Evolutionary conservation across 2,888 invertebrate species (phyloP), one percentile per base, ranked within the genome.

Genomic region (Lasioglossum marginatum): DNA sequence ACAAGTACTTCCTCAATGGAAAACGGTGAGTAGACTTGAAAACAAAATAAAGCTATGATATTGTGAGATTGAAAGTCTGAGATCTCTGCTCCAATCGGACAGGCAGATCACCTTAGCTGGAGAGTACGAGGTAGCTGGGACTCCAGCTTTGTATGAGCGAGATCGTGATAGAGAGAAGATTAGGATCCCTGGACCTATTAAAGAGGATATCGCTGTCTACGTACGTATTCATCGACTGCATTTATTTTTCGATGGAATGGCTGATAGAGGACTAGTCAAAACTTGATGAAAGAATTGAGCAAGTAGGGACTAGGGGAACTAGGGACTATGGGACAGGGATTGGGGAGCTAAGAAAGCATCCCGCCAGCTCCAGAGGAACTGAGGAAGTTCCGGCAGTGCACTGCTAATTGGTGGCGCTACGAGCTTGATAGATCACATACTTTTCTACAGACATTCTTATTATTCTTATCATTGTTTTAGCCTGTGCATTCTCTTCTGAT

Each of bases 141-240:
- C 95, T 12, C 95, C 95, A 81, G 96, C 95, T 63, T 88, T 96
- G 34, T 96, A 96, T 89, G 94, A 95, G 83, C 95, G 96, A 16
- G 96, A 96, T 91, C 95, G 95, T 48, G 95, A 96, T 68, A 95
- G 94, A 92, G 97, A 97, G 91, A 95, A 95, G 71, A 94, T 97
- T 16, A 93, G 96, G 87, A 96, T 97, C 68, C 96, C 96, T 31
- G 97, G 97, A 37, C 97, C 97, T 0, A 95, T 96, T 52, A 96
- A 96, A 90, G 96, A 96, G 91, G 96, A 96, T 76, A 95, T 97
- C 52, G 95, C 96, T 68, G 95, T 97, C 87, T 96, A 96, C 95
- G 97, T 97, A 94, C 95, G 96, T 95, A 89, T 27, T 31, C 75
- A 57, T 79, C 75, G 43, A 40, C 52, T 27, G 23, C 31, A 16